Base-by-base conservation (phyloP, 92 coral and sea anemone genomes). In the Blastomussa wellsi region DNA sequence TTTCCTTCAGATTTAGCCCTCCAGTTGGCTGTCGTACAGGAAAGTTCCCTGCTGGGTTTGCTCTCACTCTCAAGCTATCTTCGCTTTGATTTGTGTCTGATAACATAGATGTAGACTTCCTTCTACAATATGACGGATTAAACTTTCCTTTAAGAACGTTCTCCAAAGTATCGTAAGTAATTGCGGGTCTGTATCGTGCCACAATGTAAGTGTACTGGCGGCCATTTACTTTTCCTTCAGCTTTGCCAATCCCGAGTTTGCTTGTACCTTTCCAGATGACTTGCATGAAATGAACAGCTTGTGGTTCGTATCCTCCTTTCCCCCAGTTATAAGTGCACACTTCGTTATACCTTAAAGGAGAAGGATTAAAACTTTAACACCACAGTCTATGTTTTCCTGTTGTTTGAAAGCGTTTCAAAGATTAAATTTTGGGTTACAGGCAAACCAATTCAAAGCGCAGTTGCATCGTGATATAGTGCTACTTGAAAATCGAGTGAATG, bases 131-230 rank as follows among this genome's bases (percentile, higher is more conserved):
- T 2, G 55, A 82, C 5, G 64, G 65, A 19, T 80, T 85, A 37
- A 57, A 64, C 49, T 64, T 44, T 39, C 84, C 83, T 29, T 88
- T 82, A 13, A 75, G 33, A 3, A 39, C 42, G 44, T 81, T 82
- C 5, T 74, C 66, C 33, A 81, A 28, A 29, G 71, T 47, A 9
- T 82, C 79, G 16, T 19, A 29, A 2, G 36, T 52, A 19, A 79
- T 85, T 0, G 78, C 87, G 10, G 90, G 90, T 39, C 82, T 88
- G 65, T 88, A 88, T 26, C 86, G 82, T 6, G 86, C 90, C n/a
- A 88, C 90, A 13, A 88, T 74, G 71, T 88, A 82, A 7, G 78
- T 82, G 75, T 85, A 82, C 13, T 24, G 71, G 17, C 32, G 71
- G 33, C 90, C 90, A 38, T 66, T 75, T 59, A 44, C 52, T 35